Evolutionary conservation across 2,888 invertebrate species (phyloP).

Genomic region (Lepas anatifera): DNA sequence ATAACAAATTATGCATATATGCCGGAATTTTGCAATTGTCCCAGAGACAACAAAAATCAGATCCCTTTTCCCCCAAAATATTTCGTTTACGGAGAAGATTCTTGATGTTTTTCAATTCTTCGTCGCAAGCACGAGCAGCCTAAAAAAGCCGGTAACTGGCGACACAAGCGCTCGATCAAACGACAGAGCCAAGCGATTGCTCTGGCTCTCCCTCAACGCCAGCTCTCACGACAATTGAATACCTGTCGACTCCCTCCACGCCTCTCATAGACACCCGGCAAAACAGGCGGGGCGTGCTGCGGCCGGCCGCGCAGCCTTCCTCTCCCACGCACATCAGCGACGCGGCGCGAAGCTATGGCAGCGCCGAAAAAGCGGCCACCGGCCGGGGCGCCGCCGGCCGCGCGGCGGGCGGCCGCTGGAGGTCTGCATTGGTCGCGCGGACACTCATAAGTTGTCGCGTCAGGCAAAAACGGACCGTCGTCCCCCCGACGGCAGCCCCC

Average conservation of each 20-base stretch:
- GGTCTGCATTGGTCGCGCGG: background rate
- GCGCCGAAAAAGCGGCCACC: background rate
- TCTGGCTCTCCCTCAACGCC: too few species aligned
- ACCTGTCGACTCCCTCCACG: background rate
- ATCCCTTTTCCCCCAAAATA: too few species aligned
- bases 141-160: too few species aligned
- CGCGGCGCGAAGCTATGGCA: too few species aligned
- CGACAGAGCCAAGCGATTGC: too few species aligned
- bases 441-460: constrained; percentile 7
- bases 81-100: too few species aligned
- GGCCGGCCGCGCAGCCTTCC: background rate
- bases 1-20: too few species aligned
- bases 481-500: background rate
- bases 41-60: too few species aligned
- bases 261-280: background rate
- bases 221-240: background rate
- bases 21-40: too few species aligned
- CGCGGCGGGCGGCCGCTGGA: background rate
- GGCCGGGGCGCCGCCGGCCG: background rate
- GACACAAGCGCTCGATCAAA: too few species aligned
- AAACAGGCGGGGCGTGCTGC: background rate
- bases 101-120: too few species aligned
- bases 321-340: background rate
- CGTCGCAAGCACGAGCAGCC: too few species aligned
- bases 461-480: background rate